Evolutionary conservation across 2,113 vertebrate genomes (phyloP).

Genomic region (Cercopithecus mona): DNA sequence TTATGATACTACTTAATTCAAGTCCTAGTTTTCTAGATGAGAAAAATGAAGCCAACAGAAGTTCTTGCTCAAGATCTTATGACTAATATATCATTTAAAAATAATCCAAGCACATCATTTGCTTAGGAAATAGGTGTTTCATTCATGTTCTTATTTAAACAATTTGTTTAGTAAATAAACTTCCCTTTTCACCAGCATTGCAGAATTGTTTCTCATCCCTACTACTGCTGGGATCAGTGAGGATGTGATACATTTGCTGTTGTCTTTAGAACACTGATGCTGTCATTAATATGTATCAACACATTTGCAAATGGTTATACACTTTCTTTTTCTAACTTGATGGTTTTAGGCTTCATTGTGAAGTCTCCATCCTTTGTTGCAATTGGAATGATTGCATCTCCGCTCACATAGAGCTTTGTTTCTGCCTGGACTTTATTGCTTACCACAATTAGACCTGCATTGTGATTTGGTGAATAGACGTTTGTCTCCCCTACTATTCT

Average conservation of each 20-base stretch:
- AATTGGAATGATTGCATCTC: background rate
- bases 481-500: background rate
- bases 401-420: background rate
- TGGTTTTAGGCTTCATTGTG: background rate
- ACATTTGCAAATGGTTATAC: background rate
- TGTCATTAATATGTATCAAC: background rate
- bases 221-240: background rate
- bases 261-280: background rate
- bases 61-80: slow-evolving; percentile 30
- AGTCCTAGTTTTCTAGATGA: background rate
- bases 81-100: slow-evolving; percentile 42
- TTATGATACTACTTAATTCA: slow-evolving; percentile 12
- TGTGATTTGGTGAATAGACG: background rate
- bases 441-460: background rate
- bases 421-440: background rate
- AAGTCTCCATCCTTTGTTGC: background rate
- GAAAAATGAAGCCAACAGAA: background rate
- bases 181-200: background rate
- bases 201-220: background rate
- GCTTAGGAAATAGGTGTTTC: background rate
- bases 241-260: background rate
- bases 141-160: background rate
- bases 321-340: slow-evolving; percentile 23
- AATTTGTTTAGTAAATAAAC: slow-evolving; percentile 29
- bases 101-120: slow-evolving; percentile 31